A percentile compares a stretch with the other conserved stretches of the same genome.
Evolutionary conservation across 2,888 invertebrate species (phyloP).

Genomic region (Amblyjoppa proteus): DNA sequence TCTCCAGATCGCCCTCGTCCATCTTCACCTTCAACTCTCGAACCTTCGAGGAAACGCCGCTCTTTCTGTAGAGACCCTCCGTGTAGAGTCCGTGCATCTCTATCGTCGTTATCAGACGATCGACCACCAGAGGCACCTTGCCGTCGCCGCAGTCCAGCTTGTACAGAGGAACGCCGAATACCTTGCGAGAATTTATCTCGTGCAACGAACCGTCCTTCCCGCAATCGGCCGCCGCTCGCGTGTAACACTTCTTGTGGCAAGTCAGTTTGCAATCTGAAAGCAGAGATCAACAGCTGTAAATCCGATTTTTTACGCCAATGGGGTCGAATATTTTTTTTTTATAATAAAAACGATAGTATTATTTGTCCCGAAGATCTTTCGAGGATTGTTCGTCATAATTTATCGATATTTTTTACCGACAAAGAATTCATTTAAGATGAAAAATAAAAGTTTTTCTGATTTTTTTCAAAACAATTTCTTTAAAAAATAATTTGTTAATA

Average conservation of each 20-base stretch:
- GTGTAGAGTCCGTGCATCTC: slow-evolving; percentile 97
- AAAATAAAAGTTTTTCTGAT: no score
- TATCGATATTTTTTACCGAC: background rate
- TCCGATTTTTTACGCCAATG: background rate
- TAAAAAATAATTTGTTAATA: background rate
- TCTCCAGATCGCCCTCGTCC: slow-evolving; percentile 91
- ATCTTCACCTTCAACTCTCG: slow-evolving; percentile 91
- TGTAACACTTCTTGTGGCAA: slow-evolving; percentile 97
- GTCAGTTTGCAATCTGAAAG: slow-evolving; percentile 93
- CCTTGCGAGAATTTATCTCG: slow-evolving; percentile 87
- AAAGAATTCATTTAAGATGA: no score
- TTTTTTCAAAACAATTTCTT: background rate
- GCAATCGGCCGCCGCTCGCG: slow-evolving; percentile 88
- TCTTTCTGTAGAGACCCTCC: slow-evolving; percentile 97
- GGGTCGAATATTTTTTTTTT: background rate
- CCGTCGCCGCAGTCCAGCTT: slow-evolving; percentile 91
- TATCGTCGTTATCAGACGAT: slow-evolving; percentile 94
- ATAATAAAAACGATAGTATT: background rate
- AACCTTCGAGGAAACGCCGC: slow-evolving; percentile 94
- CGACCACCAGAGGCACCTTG: slow-evolving; percentile 95
- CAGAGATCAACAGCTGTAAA: slow-evolving; percentile 74
- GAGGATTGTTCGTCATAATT: background rate
- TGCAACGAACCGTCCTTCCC: slow-evolving; percentile 85
- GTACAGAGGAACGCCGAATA: slow-evolving; percentile 93
- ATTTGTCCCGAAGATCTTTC: background rate